phyloP scores from a whole-genome alignment of 2,797 vertebrate genomes.

The Cryptoprocta ferox region DNA sequence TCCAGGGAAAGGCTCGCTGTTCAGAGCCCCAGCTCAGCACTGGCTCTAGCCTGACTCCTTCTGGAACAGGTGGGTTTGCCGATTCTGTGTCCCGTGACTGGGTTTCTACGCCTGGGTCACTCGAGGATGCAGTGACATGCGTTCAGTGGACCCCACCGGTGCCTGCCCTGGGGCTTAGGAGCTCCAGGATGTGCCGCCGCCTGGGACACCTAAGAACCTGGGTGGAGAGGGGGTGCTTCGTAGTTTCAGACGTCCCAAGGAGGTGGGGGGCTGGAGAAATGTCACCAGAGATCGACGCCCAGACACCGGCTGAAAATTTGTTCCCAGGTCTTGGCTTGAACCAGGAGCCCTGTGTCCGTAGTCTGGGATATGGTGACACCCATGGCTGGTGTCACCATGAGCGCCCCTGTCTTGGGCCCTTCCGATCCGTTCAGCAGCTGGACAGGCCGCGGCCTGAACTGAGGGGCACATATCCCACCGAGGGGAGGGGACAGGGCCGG shows the following conservation, averaged over 20 bases:
- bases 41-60: background rate
- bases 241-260: rapidly evolving
- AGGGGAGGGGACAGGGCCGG: rapidly evolving
- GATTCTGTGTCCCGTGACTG: rapidly evolving
- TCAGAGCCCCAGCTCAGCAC: rapidly evolving
- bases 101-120: rapidly evolving
- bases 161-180: background rate
- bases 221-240: background rate
- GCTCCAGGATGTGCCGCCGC: rapidly evolving
- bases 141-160: rapidly evolving
- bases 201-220: background rate
- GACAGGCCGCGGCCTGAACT: no score
- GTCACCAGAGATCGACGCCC: rapidly evolving
- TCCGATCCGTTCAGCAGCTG: no score
- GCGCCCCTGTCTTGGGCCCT: no score
- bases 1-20: rapidly evolving
- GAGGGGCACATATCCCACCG: rapidly evolving
- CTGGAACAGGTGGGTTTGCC: background rate
- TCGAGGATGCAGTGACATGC: rapidly evolving
- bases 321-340: no score
- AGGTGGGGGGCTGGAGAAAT: rapidly evolving
- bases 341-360: rapidly evolving
- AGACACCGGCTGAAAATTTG: background rate
- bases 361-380: no score
- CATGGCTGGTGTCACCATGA: background rate